These are phyloP conservation scores for Brachyhypopomus occidentalis DNA, from an alignment of 2,113 vertebrate species.

Conservation along the genomic window DNA sequence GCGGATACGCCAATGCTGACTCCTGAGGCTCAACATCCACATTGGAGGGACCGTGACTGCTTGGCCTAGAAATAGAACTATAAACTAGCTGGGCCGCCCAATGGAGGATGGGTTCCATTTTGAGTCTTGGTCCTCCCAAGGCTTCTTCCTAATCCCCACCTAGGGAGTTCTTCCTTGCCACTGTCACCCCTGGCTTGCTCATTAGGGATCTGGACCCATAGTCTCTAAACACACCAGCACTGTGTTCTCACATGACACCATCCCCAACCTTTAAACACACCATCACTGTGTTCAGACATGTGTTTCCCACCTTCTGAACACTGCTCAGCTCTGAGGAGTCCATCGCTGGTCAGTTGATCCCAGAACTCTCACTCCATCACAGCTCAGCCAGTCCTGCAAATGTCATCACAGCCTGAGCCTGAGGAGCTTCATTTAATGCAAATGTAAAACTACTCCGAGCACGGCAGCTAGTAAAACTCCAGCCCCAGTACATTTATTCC, in stretches of 20 bases:
- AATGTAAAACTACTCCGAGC: slow-evolving; percentile 21
- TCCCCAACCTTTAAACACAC: not conserved
- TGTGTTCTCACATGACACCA: not conserved
- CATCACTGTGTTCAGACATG: not conserved
- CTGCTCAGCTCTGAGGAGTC: too few species aligned
- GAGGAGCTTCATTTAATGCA: not conserved
- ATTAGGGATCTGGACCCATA: too few species aligned
- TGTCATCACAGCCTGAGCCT: slow-evolving; percentile 32
- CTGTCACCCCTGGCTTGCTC: too few species aligned
- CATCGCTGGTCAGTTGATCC: not conserved
- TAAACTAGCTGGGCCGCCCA: too few species aligned
- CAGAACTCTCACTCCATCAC: slow-evolving; percentile 26
- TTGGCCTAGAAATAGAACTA: too few species aligned
- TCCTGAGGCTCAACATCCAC: too few species aligned
- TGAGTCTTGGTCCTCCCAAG: too few species aligned
- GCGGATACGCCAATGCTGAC: too few species aligned
- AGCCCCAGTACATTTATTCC: slow-evolving; percentile 22
- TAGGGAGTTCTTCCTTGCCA: too few species aligned
- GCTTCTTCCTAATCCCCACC: too few species aligned
- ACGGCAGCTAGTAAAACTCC: not conserved
- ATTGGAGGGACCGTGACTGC: too few species aligned
- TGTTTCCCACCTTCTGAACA: not conserved
- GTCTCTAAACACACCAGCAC: not conserved
- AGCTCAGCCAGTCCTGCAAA: slow-evolving; percentile 28
- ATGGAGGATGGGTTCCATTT: too few species aligned